Evolutionary conservation across 2,888 invertebrate genomes (phyloP).

Genomic region (Cheilosia grossa): DNA sequence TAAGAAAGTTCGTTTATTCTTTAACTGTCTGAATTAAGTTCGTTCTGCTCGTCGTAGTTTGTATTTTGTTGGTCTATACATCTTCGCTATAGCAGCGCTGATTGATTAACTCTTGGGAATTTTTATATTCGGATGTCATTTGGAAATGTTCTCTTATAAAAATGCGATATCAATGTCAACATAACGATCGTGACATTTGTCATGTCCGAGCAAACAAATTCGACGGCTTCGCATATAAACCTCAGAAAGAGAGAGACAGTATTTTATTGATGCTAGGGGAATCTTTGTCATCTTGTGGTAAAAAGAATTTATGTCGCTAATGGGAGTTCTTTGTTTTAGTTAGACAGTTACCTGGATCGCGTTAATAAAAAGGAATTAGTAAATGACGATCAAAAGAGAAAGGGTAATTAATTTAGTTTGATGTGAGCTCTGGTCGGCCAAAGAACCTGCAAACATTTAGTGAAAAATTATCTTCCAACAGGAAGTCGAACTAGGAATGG

Average conservation of each 20-base stretch:
- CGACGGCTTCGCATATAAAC: neutral
- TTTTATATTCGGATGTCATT: too few relatives aligned
- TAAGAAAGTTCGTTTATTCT: too few relatives aligned
- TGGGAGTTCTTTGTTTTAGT: slow-evolving; percentile 3
- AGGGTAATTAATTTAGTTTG: neutral
- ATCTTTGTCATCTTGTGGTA: neutral
- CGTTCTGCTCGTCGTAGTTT: too few relatives aligned
- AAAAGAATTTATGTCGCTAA: neutral
- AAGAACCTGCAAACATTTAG: too few relatives aligned
- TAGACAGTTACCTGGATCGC: neutral
- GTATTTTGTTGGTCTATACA: too few relatives aligned
- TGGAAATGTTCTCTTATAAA: neutral
- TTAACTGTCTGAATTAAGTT: too few relatives aligned
- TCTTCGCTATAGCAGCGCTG: too few relatives aligned
- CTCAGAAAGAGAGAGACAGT: neutral
- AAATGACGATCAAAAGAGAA: neutral
- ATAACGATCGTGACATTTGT: neutral
- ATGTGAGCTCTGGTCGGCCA: neutral
- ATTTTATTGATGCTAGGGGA: neutral
- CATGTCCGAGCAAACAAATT: neutral
- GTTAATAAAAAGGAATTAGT: neutral
- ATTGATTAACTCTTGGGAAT: too few relatives aligned
- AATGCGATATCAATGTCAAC: neutral
- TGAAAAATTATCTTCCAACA: too few relatives aligned
- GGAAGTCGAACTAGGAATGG: too few relatives aligned